Percentiles rank a stretch among this genome's conserved stretches.
Evolutionary conservation across 2,113 vertebrate genomes (phyloP).

Genomic region (Sigmodon hispidus): DNA sequence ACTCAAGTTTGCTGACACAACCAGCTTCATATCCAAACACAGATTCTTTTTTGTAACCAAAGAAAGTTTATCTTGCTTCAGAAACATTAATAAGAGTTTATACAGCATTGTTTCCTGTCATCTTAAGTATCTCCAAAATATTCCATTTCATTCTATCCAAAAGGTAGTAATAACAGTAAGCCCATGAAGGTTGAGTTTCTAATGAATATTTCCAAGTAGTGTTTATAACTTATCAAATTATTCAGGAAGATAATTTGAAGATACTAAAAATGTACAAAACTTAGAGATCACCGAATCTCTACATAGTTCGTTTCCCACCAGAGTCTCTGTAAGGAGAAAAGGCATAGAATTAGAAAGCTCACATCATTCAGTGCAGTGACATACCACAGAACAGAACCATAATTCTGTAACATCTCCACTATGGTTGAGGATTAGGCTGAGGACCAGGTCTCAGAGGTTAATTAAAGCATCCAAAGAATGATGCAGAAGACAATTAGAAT

Average conservation of each 20-base stretch:
- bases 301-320: constrained; percentile 18
- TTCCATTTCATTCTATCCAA: constrained; percentile 13
- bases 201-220: background rate
- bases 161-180: background rate
- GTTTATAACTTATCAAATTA: constrained; percentile 5
- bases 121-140: background rate
- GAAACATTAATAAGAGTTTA: rapidly evolving
- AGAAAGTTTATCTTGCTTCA: background rate
- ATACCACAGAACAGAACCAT: background rate
- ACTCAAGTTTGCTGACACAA: too few relatives aligned
- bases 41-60: background rate
- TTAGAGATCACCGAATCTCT: background rate
- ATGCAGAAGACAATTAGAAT: constrained; percentile 57
- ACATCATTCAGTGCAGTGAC: constrained; percentile 52
- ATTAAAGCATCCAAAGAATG: constrained; percentile 77
- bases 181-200: background rate
- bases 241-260: constrained; percentile 16
- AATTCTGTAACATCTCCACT: constrained; percentile 5
- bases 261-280: background rate
- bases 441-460: constrained; percentile 72
- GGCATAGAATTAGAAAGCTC: background rate
- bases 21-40: background rate
- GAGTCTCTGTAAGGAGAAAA: background rate
- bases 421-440: constrained; percentile 1
- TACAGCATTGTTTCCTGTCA: background rate